Evolutionary conservation across 2,888 invertebrate species (phyloP).

Genomic region (Agapetus fuscipes): DNA sequence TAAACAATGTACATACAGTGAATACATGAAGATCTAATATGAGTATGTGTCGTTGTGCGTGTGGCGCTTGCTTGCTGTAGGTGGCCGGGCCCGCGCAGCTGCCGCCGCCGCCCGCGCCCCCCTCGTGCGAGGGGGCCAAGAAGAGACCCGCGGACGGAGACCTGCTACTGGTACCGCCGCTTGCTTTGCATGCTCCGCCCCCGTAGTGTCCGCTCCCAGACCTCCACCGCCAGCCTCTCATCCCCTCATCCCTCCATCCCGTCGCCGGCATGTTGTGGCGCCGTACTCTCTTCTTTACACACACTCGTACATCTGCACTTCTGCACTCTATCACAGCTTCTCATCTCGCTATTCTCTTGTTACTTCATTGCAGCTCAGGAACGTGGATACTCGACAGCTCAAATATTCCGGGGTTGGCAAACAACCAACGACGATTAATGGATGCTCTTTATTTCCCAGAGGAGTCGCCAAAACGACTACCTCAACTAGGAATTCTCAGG

Average conservation of each 20-base stretch:
- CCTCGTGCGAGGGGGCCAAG: slow-evolving; percentile 82
- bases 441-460: too few relatives aligned
- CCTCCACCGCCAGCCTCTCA: not conserved
- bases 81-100: slow-evolving; percentile 15
- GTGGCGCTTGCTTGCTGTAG: slow-evolving; percentile 21
- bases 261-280: slow-evolving; percentile 20
- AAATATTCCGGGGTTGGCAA: too few relatives aligned
- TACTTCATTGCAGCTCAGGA: too few relatives aligned
- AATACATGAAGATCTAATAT: slow-evolving; percentile 21
- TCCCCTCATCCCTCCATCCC: slow-evolving; percentile 24
- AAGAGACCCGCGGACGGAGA: slow-evolving; percentile 86
- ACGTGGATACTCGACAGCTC: too few relatives aligned
- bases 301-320: too few relatives aligned
- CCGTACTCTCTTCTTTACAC: slow-evolving; percentile 1
- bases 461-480: too few relatives aligned
- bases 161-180: slow-evolving; percentile 87
- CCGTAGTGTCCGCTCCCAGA: slow-evolving; percentile 23
- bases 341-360: too few relatives aligned
- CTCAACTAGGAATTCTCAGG: too few relatives aligned
- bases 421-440: too few relatives aligned
- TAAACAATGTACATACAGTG: too few relatives aligned
- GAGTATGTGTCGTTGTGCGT: slow-evolving; percentile 19
- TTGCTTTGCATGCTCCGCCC: slow-evolving; percentile 52
- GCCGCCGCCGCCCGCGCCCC: slow-evolving; percentile 45
- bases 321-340: too few relatives aligned